Conservation (phyloP, 2,888 invertebrate genomes). For the Amphipoea lucens region DNA sequence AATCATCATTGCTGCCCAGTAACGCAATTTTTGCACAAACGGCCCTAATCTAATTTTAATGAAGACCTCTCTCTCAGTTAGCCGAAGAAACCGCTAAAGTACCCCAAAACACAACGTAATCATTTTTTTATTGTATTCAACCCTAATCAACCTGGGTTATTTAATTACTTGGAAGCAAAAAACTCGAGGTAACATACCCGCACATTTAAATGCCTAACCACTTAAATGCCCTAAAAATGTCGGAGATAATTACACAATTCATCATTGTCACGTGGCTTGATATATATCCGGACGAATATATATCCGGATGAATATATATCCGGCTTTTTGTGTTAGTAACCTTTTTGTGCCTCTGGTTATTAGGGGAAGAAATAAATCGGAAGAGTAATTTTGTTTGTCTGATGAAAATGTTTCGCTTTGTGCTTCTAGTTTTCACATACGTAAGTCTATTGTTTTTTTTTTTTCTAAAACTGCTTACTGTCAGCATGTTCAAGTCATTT, state of each 20-base stretch:
- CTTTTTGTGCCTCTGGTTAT: constrained; percentile 47
- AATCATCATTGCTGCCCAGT: not conserved
- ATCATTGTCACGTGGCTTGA: constrained; percentile 71
- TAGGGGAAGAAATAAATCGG: constrained; percentile 43
- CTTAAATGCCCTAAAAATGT: constrained; percentile 72
- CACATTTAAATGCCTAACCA: constrained; percentile 65
- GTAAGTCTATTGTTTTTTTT: not conserved
- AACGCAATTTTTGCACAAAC: constrained; percentile 35
- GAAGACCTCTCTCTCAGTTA: constrained; percentile 46
- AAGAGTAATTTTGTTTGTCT: constrained; percentile 19
- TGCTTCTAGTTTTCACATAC: not conserved
- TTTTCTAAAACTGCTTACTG: not conserved
- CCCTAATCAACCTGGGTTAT: constrained; percentile 68
- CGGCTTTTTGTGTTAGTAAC: constrained; percentile 60
- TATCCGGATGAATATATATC: constrained; percentile 52
- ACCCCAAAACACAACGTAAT: constrained; percentile 51
- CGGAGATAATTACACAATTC: constrained; percentile 74
- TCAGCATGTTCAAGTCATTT: not conserved
- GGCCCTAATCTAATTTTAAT: constrained; percentile 63
- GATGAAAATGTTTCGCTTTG: constrained; percentile 13
- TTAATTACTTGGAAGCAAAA: constrained; percentile 64
- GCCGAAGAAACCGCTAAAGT: constrained; percentile 52
- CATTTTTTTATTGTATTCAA: constrained; percentile 55
- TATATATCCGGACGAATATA: constrained; percentile 35
- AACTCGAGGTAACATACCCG: constrained; percentile 51